These are phyloP conservation scores for Aleiodes leptofemur DNA, from an alignment of 2,888 invertebrate species.

Conservation along the genomic window DNA sequence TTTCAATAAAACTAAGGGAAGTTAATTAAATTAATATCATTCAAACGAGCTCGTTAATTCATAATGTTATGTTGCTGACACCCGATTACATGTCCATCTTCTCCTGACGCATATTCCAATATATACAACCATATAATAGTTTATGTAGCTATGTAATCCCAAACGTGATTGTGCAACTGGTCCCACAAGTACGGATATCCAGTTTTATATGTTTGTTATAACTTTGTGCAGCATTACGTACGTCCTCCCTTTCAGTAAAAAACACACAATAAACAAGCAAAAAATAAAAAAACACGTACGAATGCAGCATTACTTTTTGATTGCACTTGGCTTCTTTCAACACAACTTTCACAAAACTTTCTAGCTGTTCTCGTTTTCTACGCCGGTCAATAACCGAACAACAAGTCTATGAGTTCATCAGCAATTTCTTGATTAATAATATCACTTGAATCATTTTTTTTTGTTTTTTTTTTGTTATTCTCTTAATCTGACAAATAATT, in stretches of 20 bases:
- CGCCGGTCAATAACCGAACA: conserved; percentile 44
- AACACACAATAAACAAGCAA: not conserved
- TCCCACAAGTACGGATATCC: conserved; percentile 12
- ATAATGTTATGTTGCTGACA: too few species aligned
- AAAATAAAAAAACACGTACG: conserved; percentile 2
- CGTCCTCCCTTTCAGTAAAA: not conserved
- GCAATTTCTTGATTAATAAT: conserved; percentile 27
- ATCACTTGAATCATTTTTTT: not conserved
- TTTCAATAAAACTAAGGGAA: too few species aligned
- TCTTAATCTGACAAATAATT: not conserved
- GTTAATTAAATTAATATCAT: too few species aligned
- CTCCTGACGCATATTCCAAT: conserved; percentile 1
- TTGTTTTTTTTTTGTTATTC: not conserved
- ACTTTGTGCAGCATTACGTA: conserved; percentile 3
- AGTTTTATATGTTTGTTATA: conserved; percentile 19
- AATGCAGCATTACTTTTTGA: conserved; percentile 37
- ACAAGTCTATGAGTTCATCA: conserved; percentile 20
- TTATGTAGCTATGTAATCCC: conserved; percentile 13
- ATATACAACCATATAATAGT: not conserved
- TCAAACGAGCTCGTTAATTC: too few species aligned
- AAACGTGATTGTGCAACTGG: conserved; percentile 23
- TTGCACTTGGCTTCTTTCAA: conserved; percentile 54
- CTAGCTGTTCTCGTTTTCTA: conserved; percentile 59
- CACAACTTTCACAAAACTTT: conserved; percentile 60
- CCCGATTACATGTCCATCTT: conserved; percentile 10